A percentile compares a stretch with the other conserved stretches of the same genome.
Conservation (phyloP, 2,888 invertebrate species). For the Arctia plantaginis region DNA sequence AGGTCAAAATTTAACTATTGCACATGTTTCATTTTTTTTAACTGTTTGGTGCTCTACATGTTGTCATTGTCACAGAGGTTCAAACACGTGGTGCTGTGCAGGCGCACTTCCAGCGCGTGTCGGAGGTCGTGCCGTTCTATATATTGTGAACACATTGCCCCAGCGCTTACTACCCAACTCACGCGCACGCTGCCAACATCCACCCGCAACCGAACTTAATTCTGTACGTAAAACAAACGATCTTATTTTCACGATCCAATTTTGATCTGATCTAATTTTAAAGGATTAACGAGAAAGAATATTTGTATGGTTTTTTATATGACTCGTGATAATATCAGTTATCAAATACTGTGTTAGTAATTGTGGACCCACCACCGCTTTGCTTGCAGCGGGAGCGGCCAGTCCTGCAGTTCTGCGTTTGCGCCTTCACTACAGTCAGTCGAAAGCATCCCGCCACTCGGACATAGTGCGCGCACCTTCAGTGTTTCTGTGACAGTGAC, state of each 20-base stretch:
- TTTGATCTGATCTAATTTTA: conserved; percentile 22
- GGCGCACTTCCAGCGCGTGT: conserved; percentile 69
- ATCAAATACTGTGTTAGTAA: conserved; percentile 56
- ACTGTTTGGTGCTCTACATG: conserved; percentile 2
- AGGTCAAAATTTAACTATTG: not conserved
- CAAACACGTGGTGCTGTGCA: conserved; percentile 53
- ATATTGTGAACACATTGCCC: conserved; percentile 76
- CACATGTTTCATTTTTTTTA: not conserved
- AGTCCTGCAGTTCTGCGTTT: conserved; percentile 58
- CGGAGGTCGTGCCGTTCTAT: conserved; percentile 83
- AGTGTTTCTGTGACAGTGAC: conserved; percentile 78
- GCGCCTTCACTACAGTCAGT: conserved; percentile 59
- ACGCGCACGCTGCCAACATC: conserved; percentile 78
- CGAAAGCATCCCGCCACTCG: conserved; percentile 67
- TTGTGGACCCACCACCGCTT: conserved; percentile 75
- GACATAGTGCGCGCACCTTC: conserved; percentile 66
- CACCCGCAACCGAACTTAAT: conserved; percentile 57
- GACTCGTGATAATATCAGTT: conserved; percentile 52
- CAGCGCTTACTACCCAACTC: conserved; percentile 76
- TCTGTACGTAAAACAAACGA: conserved; percentile 73
- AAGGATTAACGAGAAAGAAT: not conserved
- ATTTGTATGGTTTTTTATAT: conserved; percentile 49
- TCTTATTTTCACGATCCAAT: conserved; percentile 55
- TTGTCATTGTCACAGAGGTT: conserved; percentile 41
- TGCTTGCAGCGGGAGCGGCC: conserved; percentile 76